phyloP scores from a whole-genome alignment of 2,888 invertebrate species.

The Pyrrhia umbra region DNA sequence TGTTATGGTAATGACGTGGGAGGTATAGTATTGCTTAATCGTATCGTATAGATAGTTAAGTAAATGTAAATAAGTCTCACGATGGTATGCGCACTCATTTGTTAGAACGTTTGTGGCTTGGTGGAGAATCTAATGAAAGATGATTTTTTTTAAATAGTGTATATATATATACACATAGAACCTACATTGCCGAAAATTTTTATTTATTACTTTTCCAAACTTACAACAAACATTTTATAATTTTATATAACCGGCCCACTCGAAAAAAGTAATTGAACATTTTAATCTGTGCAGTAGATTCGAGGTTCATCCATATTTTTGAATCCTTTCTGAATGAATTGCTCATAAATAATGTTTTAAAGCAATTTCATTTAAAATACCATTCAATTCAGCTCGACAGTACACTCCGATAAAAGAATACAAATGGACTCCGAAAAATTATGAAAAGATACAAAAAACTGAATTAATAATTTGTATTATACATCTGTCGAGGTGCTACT shows the following conservation, averaged over 20 bases:
- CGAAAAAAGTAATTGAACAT: no score
- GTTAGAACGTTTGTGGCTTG: constrained; percentile 8
- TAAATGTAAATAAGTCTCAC: constrained; percentile 44
- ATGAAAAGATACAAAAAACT: constrained; percentile 37
- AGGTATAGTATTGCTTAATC: constrained; percentile 45
- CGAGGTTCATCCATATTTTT: not conserved
- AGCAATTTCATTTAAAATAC: constrained; percentile 4
- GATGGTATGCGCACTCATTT: constrained; percentile 31
- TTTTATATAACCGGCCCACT: no score
- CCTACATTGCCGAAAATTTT: no score
- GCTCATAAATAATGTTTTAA: not conserved
- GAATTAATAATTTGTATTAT: constrained; percentile 56
- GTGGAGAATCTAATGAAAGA: constrained; percentile 9
- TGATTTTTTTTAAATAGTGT: not conserved
- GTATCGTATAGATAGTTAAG: constrained; percentile 42
- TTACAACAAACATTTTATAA: no score
- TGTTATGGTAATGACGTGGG: constrained; percentile 30
- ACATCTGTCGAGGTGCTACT: constrained; percentile 63
- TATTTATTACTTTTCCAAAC: no score
- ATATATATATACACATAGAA: no score
- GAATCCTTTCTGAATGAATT: not conserved
- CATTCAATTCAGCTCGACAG: constrained; percentile 20
- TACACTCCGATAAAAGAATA: constrained; percentile 3
- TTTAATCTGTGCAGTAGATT: no score
- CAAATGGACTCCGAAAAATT: constrained; percentile 37